Evolutionary conservation across 1,140 invertebrate genomes (phyloP).

Genomic region (Lasioglossum albipes): DNA sequence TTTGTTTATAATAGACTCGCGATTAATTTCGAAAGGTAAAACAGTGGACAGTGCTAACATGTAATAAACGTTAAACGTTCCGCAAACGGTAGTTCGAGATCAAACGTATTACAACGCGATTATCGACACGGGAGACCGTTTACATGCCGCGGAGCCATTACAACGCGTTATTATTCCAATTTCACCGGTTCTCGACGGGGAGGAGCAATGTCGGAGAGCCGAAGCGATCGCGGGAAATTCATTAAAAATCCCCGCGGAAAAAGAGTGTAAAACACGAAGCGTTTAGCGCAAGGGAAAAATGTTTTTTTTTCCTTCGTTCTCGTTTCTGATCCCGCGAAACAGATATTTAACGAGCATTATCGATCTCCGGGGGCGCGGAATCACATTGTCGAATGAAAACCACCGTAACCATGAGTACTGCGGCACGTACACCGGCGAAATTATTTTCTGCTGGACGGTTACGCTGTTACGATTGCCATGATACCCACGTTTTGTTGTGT

Average conservation of each 20-base stretch:
- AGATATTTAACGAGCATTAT: constrained; percentile 21
- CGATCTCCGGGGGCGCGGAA: neutral
- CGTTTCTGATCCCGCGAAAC: neutral
- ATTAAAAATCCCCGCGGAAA: neutral
- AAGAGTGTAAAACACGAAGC: neutral
- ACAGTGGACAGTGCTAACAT: no score
- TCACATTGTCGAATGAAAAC: neutral
- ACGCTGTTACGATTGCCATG: neutral
- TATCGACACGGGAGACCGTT: no score
- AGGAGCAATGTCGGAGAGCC: neutral
- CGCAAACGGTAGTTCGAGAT: no score
- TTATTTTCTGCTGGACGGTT: neutral
- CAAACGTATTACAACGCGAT: no score
- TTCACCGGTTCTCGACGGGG: neutral
- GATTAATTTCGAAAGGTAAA: no score
- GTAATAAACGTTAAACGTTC: no score
- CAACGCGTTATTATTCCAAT: neutral
- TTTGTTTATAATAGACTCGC: no score
- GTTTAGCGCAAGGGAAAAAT: neutral
- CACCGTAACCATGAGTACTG: neutral
- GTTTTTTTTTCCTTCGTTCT: neutral
- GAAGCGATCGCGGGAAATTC: neutral
- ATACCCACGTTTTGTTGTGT: neutral
- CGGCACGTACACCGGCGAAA: neutral
- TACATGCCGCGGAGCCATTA: no score